These are phyloP conservation scores for Platorchestia sp. DNA, from an alignment of 1,140 invertebrate species.

Conservation along the genomic window DNA sequence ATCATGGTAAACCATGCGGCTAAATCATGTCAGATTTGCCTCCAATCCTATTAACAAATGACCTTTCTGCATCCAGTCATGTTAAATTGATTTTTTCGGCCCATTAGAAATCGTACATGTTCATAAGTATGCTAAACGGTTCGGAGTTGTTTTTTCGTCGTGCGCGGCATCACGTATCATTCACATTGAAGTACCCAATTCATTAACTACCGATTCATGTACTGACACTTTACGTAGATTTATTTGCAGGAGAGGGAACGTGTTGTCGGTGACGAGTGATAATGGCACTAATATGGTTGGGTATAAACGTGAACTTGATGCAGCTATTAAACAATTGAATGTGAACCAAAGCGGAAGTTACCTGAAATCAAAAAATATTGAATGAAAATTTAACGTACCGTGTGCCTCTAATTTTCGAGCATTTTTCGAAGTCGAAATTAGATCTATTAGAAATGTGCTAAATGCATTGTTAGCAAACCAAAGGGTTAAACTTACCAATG, in stretches of 20 bases:
- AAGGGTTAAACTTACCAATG: conserved; percentile 55
- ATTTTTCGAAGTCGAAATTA: too few relatives aligned
- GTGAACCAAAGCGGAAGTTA: not conserved
- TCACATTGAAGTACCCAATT: conserved; percentile 68
- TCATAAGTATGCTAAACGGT: conserved; percentile 63
- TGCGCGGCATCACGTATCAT: conserved; percentile 68
- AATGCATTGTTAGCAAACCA: conserved; percentile 62
- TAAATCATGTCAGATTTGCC: conserved; percentile 65
- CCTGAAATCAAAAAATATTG: conserved; percentile 60
- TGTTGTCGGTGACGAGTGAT: conserved; percentile 67
- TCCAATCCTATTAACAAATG: conserved; percentile 52
- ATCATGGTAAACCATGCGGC: conserved; percentile 21
- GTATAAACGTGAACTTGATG: conserved; percentile 66
- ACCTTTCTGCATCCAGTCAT: conserved; percentile 60
- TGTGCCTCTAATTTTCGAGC: conserved; percentile 67
- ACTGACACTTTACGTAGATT: conserved; percentile 69
- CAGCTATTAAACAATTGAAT: conserved; percentile 64
- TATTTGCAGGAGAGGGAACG: conserved; percentile 67
- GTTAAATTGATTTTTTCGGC: conserved; percentile 68
- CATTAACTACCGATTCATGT: conserved; percentile 68
- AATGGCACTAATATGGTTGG: conserved; percentile 70
- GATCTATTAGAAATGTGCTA: too few relatives aligned
- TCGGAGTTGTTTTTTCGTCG: conserved; percentile 67
- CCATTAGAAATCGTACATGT: conserved; percentile 64
- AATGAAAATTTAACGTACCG: conserved; percentile 67